Evolutionary conservation across 1,140 invertebrate genomes (phyloP).

Genomic region (Pinna nobilis): DNA sequence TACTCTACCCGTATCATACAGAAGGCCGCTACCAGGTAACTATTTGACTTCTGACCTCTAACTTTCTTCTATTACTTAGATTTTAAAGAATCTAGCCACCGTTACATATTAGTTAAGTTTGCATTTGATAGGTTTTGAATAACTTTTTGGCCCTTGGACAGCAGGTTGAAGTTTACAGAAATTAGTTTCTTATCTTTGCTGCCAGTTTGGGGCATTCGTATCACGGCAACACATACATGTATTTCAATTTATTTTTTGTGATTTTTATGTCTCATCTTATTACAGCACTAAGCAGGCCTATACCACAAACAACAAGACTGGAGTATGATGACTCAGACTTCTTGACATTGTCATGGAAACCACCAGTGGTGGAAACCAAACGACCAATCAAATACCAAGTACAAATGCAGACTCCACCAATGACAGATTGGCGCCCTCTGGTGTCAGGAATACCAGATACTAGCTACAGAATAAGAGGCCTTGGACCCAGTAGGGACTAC

Average conservation of each 20-base stretch:
- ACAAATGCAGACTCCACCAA: constrained; percentile 49
- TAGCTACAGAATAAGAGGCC: constrained; percentile 37
- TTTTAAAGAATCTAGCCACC: too few species aligned
- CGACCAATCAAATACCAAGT: constrained; percentile 42
- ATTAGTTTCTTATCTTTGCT: too few species aligned
- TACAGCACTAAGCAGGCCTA: constrained; percentile 19
- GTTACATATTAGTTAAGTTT: too few species aligned
- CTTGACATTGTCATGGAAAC: constrained; percentile 36
- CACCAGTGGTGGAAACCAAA: constrained; percentile 17
- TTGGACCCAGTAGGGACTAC: constrained; percentile 46
- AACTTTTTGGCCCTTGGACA: too few species aligned
- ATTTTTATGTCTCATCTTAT: not conserved
- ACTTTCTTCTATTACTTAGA: not conserved
- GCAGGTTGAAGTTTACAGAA: too few species aligned
- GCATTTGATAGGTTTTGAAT: too few species aligned
- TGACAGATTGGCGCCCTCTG: constrained; percentile 51
- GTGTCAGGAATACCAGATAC: constrained; percentile 47
- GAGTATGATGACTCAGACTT: constrained; percentile 39
- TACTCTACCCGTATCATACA: constrained; percentile 49
- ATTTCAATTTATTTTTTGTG: not conserved
- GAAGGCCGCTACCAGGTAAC: constrained; percentile 36
- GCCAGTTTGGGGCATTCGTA: too few species aligned
- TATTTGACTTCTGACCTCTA: not conserved
- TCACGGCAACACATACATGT: too few species aligned
- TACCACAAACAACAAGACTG: constrained; percentile 19